Base-by-base conservation (phyloP, 2,797 vertebrate genomes). In the Dryobates pubescens region DNA sequence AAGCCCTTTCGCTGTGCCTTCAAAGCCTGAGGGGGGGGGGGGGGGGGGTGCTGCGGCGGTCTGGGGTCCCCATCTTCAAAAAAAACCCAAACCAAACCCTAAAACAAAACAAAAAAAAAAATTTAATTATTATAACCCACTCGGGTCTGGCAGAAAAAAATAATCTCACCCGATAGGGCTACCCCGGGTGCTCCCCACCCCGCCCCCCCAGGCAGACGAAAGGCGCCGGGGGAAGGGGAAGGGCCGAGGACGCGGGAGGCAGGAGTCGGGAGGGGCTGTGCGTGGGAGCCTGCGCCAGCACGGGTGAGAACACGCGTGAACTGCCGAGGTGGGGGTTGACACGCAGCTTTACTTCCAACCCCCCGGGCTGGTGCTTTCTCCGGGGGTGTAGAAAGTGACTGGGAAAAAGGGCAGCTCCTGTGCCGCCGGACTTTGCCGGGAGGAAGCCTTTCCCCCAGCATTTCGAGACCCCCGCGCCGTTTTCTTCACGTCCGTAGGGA, bases 21-120 rank as follows among this genome's bases (percentile, higher is more conserved):
- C 98, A 98, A 98, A 98, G 98, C 96, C 97, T 89, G 95, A 84
- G 96, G 97, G 98, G 98, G n/a, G n/a, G n/a, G n/a, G n/a, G n/a
- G n/a, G n/a, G n/a, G n/a, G n/a, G n/a, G n/a, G n/a, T n/a, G 96
- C 95, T 95, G 82, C 95, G 97, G 94, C 97, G 45, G 97, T 97
- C 96, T 97, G 97, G 97, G 97, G 97, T 98, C 97, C 95, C 67
- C 49, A 70, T 81, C 96, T 95, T 96, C 96, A 86, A 90, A 82
- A 70, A 77, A 10, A 54, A 47, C 9, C 38, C 38, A 38, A 38
- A 38, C 38, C 38, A 38, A 38, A 38, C 38, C 38, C 38, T 12
- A 38, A 38, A 11, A 47, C 19, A 47, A 47, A 47, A 22, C 19
- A 47, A 47, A 22, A 27, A 27, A 24, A n/a, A n/a, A n/a, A n/a